phyloP scores from a whole-genome alignment of 2,113 vertebrate species.

The Myanophis thanlyinensis region DNA sequence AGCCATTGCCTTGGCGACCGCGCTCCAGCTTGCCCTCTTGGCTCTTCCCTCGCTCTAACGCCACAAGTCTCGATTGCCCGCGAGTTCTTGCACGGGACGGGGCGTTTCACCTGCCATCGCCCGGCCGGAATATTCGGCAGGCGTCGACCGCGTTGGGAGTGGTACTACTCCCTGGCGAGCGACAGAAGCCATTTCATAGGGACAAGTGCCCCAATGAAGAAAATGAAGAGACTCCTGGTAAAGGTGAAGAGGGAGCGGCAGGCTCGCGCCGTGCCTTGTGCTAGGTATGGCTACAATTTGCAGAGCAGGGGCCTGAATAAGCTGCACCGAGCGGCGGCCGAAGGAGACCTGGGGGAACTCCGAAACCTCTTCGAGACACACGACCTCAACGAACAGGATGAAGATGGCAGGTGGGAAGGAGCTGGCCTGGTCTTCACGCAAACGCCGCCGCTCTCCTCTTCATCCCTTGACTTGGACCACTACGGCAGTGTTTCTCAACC shows the following conservation, averaged over 20 bases:
- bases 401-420: conserved; percentile 77
- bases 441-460: not conserved
- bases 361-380: conserved; percentile 78
- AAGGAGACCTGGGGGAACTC: conserved; percentile 77
- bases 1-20: not conserved
- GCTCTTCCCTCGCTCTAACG: too few relatives aligned
- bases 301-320: conserved; percentile 81
- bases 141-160: too few relatives aligned
- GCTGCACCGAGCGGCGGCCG: conserved; percentile 82
- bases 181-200: too few relatives aligned
- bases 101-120: not conserved
- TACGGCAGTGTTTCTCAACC: too few relatives aligned
- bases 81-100: not conserved
- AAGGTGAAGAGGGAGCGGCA: too few relatives aligned
- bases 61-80: not conserved
- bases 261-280: too few relatives aligned
- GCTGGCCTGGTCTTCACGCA: rapidly evolving
- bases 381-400: conserved; percentile 81
- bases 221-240: too few relatives aligned
- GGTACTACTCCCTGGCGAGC: too few relatives aligned
- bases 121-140: not conserved
- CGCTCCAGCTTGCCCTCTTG: not conserved
- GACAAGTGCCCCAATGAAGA: too few relatives aligned
- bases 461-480: not conserved
- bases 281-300: conserved; percentile 79